phyloP scores from a whole-genome alignment of 2,888 invertebrate species.

The Antitype chi region DNA sequence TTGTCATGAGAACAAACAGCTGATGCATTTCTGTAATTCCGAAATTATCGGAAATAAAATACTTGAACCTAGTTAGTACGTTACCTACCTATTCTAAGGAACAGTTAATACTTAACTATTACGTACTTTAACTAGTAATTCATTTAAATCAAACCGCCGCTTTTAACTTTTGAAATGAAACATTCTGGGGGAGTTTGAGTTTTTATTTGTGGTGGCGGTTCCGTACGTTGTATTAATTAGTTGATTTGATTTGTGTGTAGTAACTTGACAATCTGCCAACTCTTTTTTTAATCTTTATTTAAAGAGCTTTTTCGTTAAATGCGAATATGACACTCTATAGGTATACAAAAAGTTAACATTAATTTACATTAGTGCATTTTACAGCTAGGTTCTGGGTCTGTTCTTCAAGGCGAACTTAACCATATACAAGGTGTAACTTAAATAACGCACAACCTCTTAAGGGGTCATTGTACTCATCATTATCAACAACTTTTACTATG shows the following conservation, averaged over 20 bases:
- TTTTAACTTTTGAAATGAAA: slow-evolving; percentile 54
- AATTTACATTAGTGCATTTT: no score
- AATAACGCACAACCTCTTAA: no score
- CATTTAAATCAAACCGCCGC: slow-evolving; percentile 51
- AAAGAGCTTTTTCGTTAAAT: no score
- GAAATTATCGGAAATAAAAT: slow-evolving; percentile 43
- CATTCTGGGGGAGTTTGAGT: not conserved
- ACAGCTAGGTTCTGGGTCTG: no score
- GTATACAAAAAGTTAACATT: no score
- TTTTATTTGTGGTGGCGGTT: slow-evolving; percentile 19
- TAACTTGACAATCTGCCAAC: not conserved
- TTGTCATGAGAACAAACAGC: slow-evolving; percentile 39
- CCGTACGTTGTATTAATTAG: slow-evolving; percentile 16
- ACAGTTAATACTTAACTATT: slow-evolving; percentile 49
- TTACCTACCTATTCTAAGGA: not conserved
- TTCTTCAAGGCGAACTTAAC: no score
- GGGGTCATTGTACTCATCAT: no score
- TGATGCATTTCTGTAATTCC: slow-evolving; percentile 32
- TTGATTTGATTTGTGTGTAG: not conserved
- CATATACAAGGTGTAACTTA: no score
- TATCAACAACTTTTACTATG: no score
- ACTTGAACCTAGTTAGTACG: slow-evolving; percentile 11
- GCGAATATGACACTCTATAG: no score
- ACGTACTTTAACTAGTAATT: slow-evolving; percentile 51
- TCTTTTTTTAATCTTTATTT: no score